Evolutionary conservation across 2,888 invertebrate species (phyloP).

Genomic region (Uropetala carovei): DNA sequence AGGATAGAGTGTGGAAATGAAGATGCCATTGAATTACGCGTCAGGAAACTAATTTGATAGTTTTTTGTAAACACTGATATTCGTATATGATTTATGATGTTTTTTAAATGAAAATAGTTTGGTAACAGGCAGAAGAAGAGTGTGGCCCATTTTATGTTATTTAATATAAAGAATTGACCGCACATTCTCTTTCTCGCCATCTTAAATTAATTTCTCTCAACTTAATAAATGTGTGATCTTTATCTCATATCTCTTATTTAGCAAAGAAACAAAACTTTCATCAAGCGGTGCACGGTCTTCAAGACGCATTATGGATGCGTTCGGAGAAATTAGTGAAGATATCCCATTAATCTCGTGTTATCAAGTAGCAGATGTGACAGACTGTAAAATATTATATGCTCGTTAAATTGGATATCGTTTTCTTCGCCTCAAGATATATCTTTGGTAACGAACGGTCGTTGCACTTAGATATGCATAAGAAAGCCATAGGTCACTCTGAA

Average conservation of each 20-base stretch:
- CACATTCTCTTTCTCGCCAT: no score
- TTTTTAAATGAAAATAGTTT: no score
- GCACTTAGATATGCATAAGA: slow-evolving; percentile 37
- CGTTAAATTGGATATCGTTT: background rate
- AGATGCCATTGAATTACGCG: no score
- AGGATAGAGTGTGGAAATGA: no score
- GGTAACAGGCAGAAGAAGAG: no score
- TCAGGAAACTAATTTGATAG: no score
- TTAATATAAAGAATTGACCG: no score
- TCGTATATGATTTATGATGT: no score
- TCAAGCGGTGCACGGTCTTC: background rate
- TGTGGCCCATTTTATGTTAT: no score
- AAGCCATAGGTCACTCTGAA: background rate
- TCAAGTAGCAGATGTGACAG: slow-evolving; percentile 25
- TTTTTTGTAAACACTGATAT: no score
- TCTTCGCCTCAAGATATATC: slow-evolving; percentile 48
- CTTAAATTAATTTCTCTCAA: no score
- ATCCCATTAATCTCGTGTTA: slow-evolving; percentile 33
- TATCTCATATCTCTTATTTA: background rate
- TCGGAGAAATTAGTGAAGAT: background rate
- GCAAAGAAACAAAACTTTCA: background rate
- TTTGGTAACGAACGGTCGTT: slow-evolving; percentile 32
- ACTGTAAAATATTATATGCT: slow-evolving; percentile 31
- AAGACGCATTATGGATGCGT: background rate
- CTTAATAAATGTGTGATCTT: no score